Conservation (phyloP, 2,797 vertebrate species). For the Urocyon cinereoargenteus region DNA sequence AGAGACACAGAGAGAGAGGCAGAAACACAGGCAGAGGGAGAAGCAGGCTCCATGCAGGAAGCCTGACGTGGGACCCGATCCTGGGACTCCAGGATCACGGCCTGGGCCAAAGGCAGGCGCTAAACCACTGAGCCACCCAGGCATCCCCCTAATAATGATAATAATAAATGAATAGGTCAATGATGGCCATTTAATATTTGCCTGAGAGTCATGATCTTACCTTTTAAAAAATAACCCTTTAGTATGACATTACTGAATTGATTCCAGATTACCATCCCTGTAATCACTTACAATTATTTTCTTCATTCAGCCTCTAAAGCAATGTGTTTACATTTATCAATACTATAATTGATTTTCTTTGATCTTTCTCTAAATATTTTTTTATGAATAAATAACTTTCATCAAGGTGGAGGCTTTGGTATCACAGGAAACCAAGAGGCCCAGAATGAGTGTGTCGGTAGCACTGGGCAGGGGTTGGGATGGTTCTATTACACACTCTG, state of each 20-base stretch:
- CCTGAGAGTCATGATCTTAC: background rate
- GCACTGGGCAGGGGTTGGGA: rapidly evolving
- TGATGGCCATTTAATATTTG: background rate
- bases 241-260: background rate
- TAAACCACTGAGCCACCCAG: too few relatives aligned
- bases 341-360: background rate
- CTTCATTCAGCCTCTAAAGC: background rate
- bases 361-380: background rate
- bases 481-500: rapidly evolving
- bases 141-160: background rate
- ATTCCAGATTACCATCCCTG: background rate
- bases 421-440: background rate
- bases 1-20: too few relatives aligned
- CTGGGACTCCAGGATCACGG: too few relatives aligned
- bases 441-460: background rate
- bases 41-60: too few relatives aligned
- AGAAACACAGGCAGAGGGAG: too few relatives aligned
- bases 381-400: background rate
- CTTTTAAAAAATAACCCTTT: background rate
- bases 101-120: too few relatives aligned
- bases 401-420: background rate
- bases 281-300: background rate
- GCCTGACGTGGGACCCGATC: too few relatives aligned
- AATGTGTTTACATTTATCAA: background rate
- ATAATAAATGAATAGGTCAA: background rate